A percentile compares a stretch with the other conserved stretches of the same genome.
Evolutionary conservation across 2,888 invertebrate species (phyloP).

Genomic region (Harpalus rufipes): DNA sequence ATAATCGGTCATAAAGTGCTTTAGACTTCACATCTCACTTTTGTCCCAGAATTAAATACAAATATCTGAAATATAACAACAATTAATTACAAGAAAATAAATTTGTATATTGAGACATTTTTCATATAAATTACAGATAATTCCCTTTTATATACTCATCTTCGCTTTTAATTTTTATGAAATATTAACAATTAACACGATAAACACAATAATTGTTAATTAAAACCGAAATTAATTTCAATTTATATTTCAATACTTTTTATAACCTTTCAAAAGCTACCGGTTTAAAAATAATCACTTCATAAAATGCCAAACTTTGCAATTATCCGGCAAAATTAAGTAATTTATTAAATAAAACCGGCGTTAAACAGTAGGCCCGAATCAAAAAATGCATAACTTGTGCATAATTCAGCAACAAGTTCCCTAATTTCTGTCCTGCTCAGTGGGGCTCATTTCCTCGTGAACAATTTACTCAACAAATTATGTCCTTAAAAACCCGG

Average conservation of each 20-base stretch:
- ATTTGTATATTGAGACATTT: too few species aligned
- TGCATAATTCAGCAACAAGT: not conserved
- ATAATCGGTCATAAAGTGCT: too few species aligned
- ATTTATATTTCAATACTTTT: not conserved
- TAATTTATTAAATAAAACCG: not conserved
- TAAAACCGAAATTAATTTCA: not conserved
- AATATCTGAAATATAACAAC: too few species aligned
- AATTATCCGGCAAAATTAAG: not conserved
- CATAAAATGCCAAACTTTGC: not conserved
- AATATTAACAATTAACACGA: too few species aligned
- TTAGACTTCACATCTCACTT: too few species aligned
- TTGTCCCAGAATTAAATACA: too few species aligned
- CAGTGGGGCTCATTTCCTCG: conserved; percentile 2
- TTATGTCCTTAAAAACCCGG: not conserved
- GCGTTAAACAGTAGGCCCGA: not conserved
- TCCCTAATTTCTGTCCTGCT: not conserved
- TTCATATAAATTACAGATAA: too few species aligned
- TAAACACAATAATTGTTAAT: too few species aligned
- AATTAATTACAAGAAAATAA: too few species aligned
- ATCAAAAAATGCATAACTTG: not conserved
- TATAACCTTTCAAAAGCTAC: not conserved
- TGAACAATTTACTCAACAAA: not conserved
- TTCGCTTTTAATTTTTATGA: too few species aligned
- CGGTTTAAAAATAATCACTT: not conserved
- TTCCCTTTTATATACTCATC: too few species aligned